Conservation (phyloP, 2,113 vertebrate genomes). For the Cynoglossus semilaevis region DNA sequence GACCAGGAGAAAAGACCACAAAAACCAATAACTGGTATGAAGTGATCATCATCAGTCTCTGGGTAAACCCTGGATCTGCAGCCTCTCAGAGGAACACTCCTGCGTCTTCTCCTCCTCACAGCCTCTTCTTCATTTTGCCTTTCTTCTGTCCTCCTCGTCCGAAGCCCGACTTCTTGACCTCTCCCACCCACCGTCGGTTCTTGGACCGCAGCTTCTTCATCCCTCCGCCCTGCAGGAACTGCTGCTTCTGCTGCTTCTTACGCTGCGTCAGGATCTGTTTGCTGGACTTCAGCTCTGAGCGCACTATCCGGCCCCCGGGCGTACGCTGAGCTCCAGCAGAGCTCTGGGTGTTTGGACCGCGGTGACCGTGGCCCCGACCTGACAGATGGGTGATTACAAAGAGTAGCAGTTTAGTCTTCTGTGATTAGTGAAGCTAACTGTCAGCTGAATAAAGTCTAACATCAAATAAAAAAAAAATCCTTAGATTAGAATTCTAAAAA, state of each 20-base stretch:
- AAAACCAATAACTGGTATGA: no score
- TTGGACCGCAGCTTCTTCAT: slow-evolving; percentile 79
- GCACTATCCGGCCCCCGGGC: slow-evolving; percentile 52
- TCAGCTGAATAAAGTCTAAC: background rate
- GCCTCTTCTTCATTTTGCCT: slow-evolving; percentile 87
- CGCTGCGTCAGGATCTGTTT: slow-evolving; percentile 92
- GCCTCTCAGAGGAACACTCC: background rate
- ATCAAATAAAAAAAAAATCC: no score
- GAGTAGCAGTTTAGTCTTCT: background rate
- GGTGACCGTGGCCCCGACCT: slow-evolving; percentile 54
- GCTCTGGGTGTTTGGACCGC: slow-evolving; percentile 8
- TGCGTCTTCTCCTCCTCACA: slow-evolving; percentile 68
- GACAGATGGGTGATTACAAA: background rate
- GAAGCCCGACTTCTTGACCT: slow-evolving; percentile 85
- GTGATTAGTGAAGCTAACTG: background rate
- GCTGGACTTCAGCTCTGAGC: slow-evolving; percentile 84
- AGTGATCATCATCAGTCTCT: background rate
- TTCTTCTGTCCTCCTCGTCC: slow-evolving; percentile 81
- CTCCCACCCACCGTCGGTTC: slow-evolving; percentile 72
- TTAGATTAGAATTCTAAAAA: no score
- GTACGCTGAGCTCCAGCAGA: slow-evolving; percentile 2
- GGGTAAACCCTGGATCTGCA: background rate
- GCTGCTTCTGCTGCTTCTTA: slow-evolving; percentile 80
- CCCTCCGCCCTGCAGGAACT: slow-evolving; percentile 88
- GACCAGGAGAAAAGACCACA: background rate